A percentile compares a stretch with the other conserved stretches of the same genome.
Conservation (phyloP, 30 jellyfish, hydroid and myxozoan species). For the Catostylus mosaicus region DNA sequence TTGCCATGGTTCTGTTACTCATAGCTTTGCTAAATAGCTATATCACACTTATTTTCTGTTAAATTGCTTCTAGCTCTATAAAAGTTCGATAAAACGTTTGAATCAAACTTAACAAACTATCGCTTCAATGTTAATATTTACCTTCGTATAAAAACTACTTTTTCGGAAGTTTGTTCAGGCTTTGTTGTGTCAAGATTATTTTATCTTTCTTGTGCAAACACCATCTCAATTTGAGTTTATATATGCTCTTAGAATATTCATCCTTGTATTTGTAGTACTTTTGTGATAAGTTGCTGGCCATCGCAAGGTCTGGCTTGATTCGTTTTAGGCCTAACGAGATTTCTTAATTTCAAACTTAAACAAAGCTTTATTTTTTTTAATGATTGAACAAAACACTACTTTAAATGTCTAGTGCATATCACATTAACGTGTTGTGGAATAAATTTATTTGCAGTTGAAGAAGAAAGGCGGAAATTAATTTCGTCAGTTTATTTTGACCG, state of each 20-base stretch:
- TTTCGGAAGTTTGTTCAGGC: neutral
- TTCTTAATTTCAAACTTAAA: neutral
- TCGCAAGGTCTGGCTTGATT: neutral
- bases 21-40: too few species aligned
- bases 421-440: too few species aligned
- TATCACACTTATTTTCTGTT: too few species aligned
- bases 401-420: too few species aligned
- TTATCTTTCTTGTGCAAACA: neutral
- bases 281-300: neutral
- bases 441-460: too few species aligned
- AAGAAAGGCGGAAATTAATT: too few species aligned
- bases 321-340: constrained; percentile 1
- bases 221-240: neutral
- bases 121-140: neutral
- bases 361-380: too few species aligned
- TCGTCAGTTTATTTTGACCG: too few species aligned
- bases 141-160: neutral
- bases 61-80: too few species aligned
- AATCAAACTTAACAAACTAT: neutral
- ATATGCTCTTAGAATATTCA: neutral
- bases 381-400: too few species aligned
- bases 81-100: too few species aligned
- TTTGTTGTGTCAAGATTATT: neutral
- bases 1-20: too few species aligned
- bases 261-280: neutral